Evolutionary conservation across 2,797 vertebrate genomes (phyloP).

Genomic region (Protonibea diacanthus): DNA sequence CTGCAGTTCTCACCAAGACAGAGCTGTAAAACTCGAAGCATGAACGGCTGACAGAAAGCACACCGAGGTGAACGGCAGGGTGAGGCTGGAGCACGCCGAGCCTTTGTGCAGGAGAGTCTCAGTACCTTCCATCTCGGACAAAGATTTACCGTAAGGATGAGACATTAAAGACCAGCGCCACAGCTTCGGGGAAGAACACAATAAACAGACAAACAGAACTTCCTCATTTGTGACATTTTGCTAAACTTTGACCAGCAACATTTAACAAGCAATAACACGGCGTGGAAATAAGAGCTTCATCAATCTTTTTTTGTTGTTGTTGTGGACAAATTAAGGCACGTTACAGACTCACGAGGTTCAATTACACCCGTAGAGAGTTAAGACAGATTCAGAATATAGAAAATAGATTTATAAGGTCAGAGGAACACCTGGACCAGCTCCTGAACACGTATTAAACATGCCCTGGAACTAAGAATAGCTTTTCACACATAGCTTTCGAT

Average conservation of each 20-base stretch:
- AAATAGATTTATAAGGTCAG: conserved; percentile 48
- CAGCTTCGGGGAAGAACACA: neutral
- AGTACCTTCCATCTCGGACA: conserved; percentile 14
- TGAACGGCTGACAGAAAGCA: conserved; percentile 44
- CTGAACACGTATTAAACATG: conserved; percentile 33
- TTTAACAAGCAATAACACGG: conserved; percentile 4
- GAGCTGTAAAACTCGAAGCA: conserved; percentile 20
- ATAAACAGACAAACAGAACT: neutral
- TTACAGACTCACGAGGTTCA: conserved; percentile 3
- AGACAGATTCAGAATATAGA: conserved; percentile 33
- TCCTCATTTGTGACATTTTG: neutral
- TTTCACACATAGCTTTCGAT: conserved; percentile 2
- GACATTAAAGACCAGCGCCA: conserved; percentile 8
- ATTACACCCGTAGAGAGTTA: conserved; percentile 38
- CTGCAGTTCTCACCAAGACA: conserved; percentile 19
- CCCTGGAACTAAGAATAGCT: conserved; percentile 13
- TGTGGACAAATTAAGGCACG: conserved; percentile 11
- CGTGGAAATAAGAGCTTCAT: conserved; percentile 32
- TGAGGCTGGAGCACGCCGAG: conserved; percentile 44
- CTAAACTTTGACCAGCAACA: conserved; percentile 16
- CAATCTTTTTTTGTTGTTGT: conserved; percentile 34
- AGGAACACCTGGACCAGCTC: conserved; percentile 33
- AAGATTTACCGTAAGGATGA: conserved; percentile 26
- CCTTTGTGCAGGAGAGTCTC: conserved; percentile 41
- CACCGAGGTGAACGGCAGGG: conserved; percentile 56